A percentile compares a stretch with the other conserved stretches of the same genome.
Conservation (phyloP, 2,888 invertebrate genomes). For the Conistra vaccinii region DNA sequence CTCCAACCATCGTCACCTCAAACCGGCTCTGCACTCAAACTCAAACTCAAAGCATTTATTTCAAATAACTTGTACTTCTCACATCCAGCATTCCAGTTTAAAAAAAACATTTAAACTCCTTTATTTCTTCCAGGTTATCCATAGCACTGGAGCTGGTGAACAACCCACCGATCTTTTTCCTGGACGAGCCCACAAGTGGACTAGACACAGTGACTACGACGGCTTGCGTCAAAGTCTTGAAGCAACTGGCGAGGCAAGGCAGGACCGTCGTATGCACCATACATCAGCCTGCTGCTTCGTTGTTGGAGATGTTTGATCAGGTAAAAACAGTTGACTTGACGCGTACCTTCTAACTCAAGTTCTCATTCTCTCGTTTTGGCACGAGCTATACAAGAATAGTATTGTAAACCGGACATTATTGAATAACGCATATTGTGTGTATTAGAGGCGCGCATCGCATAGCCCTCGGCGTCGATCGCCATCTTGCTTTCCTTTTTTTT, state of each 20-base stretch:
- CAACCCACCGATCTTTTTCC: slow-evolving; percentile 95
- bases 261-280: slow-evolving; percentile 93
- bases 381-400: too few relatives aligned
- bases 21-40: too few relatives aligned
- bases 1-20: too few relatives aligned
- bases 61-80: too few relatives aligned
- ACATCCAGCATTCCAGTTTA: too few relatives aligned
- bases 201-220: slow-evolving; percentile 92
- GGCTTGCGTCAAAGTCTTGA: slow-evolving; percentile 91
- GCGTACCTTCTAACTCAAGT: background rate
- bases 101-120: background rate
- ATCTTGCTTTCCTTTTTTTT: background rate
- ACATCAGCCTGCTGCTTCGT: slow-evolving; percentile 93
- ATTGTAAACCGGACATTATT: background rate
- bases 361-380: background rate
- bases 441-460: background rate
- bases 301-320: slow-evolving; percentile 92
- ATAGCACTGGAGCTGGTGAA: slow-evolving; percentile 96
- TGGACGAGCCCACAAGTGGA: slow-evolving; percentile 95
- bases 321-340: slow-evolving; percentile 69
- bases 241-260: slow-evolving; percentile 91
- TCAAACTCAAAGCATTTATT: too few relatives aligned
- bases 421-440: background rate
- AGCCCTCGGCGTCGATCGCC: background rate
- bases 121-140: slow-evolving; percentile 88